Conservation (phyloP, 2,888 invertebrate genomes). For the Lysandra bellargus region DNA sequence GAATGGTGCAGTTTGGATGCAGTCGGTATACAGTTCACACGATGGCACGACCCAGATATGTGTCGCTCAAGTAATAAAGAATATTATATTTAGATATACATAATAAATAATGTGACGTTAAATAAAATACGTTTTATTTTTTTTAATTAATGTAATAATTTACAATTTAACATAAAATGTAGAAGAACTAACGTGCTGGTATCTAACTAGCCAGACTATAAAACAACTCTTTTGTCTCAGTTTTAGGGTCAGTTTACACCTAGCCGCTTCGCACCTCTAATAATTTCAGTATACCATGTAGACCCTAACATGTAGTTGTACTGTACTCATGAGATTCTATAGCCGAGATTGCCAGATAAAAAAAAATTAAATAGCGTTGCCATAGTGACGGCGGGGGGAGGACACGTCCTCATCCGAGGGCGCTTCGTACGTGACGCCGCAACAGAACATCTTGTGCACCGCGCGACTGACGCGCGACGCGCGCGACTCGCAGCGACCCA, state of each 20-base stretch:
- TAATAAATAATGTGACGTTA: background rate
- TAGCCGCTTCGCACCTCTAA: background rate
- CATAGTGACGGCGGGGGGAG: slow-evolving; percentile 40
- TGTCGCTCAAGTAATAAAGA: too few relatives aligned
- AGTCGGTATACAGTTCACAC: too few relatives aligned
- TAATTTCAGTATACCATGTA: background rate
- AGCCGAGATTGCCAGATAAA: background rate
- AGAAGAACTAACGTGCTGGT: background rate
- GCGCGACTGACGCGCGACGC: slow-evolving; percentile 62
- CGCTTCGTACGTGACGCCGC: slow-evolving; percentile 60
- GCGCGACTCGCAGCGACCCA: slow-evolving; percentile 67
- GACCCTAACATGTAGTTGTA: background rate
- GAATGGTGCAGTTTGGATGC: too few relatives aligned
- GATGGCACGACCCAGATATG: too few relatives aligned
- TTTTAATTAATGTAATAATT: background rate
- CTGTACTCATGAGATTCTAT: background rate
- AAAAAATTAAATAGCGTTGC: slow-evolving; percentile 53
- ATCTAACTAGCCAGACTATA: background rate
- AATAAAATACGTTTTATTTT: background rate
- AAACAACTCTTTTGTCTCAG: background rate
- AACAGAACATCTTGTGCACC: slow-evolving; percentile 68
- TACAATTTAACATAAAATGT: background rate
- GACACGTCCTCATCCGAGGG: slow-evolving; percentile 65
- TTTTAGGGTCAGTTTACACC: background rate
- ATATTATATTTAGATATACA: too few relatives aligned